Percentiles rank a stretch among this genome's conserved stretches.
Evolutionary conservation across 2,113 vertebrate species (phyloP).

Genomic region (Colius striatus): DNA sequence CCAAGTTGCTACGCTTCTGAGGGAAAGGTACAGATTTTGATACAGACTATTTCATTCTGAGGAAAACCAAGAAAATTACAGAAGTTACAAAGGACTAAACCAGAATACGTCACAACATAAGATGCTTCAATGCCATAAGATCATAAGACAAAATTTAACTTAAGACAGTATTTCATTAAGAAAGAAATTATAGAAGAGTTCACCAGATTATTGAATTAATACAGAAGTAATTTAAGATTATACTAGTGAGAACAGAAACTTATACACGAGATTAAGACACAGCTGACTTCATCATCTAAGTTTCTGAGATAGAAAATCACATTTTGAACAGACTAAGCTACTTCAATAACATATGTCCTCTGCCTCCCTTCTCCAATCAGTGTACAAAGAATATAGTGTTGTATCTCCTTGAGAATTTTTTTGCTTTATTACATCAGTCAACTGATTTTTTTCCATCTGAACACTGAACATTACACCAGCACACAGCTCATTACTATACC

Average conservation of each 20-base stretch:
- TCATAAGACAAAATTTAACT: not conserved
- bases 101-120: not conserved
- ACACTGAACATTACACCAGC: not conserved
- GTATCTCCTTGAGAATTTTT: not conserved
- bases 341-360: not conserved
- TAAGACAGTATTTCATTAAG: not conserved
- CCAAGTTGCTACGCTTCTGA: not conserved
- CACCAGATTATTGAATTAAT: not conserved
- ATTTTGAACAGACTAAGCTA: not conserved
- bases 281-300: not conserved
- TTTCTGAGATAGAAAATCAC: not conserved
- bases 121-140: not conserved
- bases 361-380: not conserved
- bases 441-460: not conserved
- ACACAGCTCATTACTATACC: not conserved
- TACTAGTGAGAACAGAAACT: not conserved
- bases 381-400: not conserved
- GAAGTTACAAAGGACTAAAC: not conserved
- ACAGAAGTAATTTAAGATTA: not conserved
- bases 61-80: not conserved
- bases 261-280: not conserved
- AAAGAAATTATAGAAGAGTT: not conserved
- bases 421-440: not conserved
- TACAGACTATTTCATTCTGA: not conserved
- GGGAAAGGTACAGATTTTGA: not conserved